A percentile compares a stretch with the other conserved stretches of the same genome.
Evolutionary conservation across 2,888 invertebrate genomes (phyloP).

Genomic region (Agrotis ipsilon): DNA sequence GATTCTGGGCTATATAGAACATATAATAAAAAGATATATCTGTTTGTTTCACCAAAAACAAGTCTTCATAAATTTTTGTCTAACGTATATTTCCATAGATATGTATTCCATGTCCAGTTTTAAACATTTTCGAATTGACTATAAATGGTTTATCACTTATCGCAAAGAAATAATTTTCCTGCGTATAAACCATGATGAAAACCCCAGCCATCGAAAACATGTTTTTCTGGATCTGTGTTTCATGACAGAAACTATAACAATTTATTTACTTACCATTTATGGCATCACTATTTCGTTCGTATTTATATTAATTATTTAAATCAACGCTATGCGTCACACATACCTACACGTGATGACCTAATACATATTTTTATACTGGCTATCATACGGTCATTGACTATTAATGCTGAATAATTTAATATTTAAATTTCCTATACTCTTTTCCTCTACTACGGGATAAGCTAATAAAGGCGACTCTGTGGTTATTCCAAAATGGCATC

Average conservation of each 20-base stretch:
- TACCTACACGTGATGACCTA: slow-evolving; percentile 28
- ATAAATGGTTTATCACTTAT: neutral
- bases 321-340: slow-evolving; percentile 35
- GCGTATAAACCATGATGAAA: slow-evolving; percentile 8
- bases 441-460: slow-evolving; percentile 17
- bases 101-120: neutral
- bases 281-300: slow-evolving; percentile 15
- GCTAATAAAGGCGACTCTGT: slow-evolving; percentile 10
- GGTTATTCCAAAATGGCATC: slow-evolving; percentile 8
- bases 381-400: slow-evolving; percentile 48
- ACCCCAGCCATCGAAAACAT: slow-evolving; percentile 9
- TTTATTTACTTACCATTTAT: slow-evolving; percentile 26
- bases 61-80: too few species aligned
- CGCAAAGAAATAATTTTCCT: slow-evolving; percentile 10
- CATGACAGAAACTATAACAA: slow-evolving; percentile 1
- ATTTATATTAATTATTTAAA: slow-evolving; percentile 37
- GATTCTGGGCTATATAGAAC: too few species aligned
- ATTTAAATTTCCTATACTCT: slow-evolving; percentile 18
- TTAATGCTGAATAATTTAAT: slow-evolving; percentile 39
- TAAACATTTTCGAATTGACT: neutral
- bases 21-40: too few species aligned
- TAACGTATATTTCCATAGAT: neutral
- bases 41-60: too few species aligned
- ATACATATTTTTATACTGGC: slow-evolving; percentile 29
- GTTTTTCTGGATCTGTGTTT: slow-evolving; percentile 21